Evolutionary conservation across 2,797 vertebrate species (phyloP), one percentile per base, ranked within the genome.

Genomic region (Oryzias sinensis): DNA sequence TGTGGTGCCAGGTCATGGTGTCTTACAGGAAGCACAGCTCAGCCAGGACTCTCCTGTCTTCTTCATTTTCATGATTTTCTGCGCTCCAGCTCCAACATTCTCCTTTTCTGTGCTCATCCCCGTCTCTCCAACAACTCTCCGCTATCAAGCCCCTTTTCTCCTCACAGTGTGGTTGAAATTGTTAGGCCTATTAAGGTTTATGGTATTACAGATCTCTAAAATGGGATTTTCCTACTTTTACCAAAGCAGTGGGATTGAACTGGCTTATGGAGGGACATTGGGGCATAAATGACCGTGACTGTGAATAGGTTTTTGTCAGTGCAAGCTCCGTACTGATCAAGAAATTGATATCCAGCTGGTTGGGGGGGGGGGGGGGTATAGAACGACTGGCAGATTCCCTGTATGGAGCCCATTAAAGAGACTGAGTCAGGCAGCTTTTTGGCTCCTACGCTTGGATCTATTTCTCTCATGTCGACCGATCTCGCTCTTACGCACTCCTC

Each of bases 141-240:
- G 63, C 9, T 59, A 44, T 42, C 57, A 54, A 53, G 29, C 68
- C 53, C 72, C 53, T 68, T 9, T 37, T 11, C 20, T 80, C 79
- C 82, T 73, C 56, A 33, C 83, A 81, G 72, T 74, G 68, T 72
- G 56, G 74, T 65, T 56, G 59, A 70, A 70, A 74, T 85, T 83
- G 80, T 88, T 86, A 75, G 82, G 77, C 78, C 70, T 88, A 89
- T 88, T 90, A 90, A 86, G 82, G 79, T 89, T 90, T 88, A 87
- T 83, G 77, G 85, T 87, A 89, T 89, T 90, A 89, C 84, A 90
- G 77, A 86, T 83, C 83, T 90, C 83, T 81, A 77, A 86, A 92
- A 91, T 89, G 87, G 86, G 86, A 89, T 90, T 92, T 89, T 77
- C 77, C 84, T 79, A 78, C 82, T 83, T 37, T 55, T 70, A 62